Evolutionary conservation across 2,888 invertebrate species (phyloP), one percentile per base, ranked within the genome.

Genomic region (Pinctada fucata): DNA sequence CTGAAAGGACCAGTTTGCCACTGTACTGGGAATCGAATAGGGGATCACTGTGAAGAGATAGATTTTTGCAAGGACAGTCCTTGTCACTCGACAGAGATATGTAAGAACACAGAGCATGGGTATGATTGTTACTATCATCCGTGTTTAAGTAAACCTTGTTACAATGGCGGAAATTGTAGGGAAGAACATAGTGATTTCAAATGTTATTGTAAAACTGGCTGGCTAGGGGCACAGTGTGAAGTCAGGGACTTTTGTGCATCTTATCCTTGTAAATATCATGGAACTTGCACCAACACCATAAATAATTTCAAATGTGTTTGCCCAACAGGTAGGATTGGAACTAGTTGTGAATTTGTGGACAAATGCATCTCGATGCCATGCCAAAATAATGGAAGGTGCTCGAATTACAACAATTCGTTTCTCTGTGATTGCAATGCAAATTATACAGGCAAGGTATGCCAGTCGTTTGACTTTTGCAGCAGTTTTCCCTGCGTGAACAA

Each of bases 51-150:
- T n/a, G n/a, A n/a, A n/a, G n/a, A n/a, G n/a, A n/a, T n/a, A n/a
- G n/a, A n/a, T n/a, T n/a, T n/a, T n/a, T n/a, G n/a, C n/a, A n/a
- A n/a, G n/a, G 50, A 47, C 8, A 13, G 16, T n/a, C 77, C 77
- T 3, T 77, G 77, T 68, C 51, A 49, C 4, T 8, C 63, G 4
- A 45, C 49, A 10, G 72, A 77, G 45, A 63, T 72, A 10, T 77
- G 77, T 49, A 72, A 50, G 1, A 77, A 77, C 50, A 72, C 71
- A 31, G 31, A 5, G 8, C 67, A 66, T 49, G 77, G 67, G 3
- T 77, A 72, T 68, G 52, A 51, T 47, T 77, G 77, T 49, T 65
- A 77, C 31, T 68, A 71, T 68, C 77, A 77, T 48, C 77, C 77
- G 3, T 77, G n/a, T n/a, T n/a, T n/a, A n/a, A n/a, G n/a, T n/a